phyloP scores from a whole-genome alignment of 2,888 invertebrate species.

The Acanthosoma haemorrhoidale region DNA sequence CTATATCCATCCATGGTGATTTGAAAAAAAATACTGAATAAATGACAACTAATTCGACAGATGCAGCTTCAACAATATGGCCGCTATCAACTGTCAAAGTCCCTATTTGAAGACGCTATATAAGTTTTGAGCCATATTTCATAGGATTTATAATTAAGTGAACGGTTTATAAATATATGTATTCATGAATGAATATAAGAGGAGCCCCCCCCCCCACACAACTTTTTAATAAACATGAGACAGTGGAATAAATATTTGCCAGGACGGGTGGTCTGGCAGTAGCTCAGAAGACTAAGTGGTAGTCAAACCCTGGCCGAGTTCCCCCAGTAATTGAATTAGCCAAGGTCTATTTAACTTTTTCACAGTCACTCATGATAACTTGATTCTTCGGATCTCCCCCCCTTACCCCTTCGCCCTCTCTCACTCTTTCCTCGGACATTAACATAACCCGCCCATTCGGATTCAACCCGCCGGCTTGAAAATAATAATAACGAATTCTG shows the following conservation, averaged over 20 bases:
- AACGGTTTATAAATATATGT: background rate
- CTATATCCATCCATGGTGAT: too few relatives aligned
- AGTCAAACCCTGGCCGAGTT: background rate
- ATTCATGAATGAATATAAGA: background rate
- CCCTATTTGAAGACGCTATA: too few relatives aligned
- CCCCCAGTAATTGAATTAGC: slow-evolving; percentile 23
- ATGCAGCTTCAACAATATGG: too few relatives aligned
- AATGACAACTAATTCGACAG: too few relatives aligned
- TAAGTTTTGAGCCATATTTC: background rate
- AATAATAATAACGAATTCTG: slow-evolving; percentile 25
- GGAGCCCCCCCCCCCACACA: too few relatives aligned
- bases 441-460: slow-evolving; percentile 21
- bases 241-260: background rate
- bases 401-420: background rate
- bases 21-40: too few relatives aligned
- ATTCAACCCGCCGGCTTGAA: slow-evolving; percentile 10
- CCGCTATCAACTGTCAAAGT: too few relatives aligned
- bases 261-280: background rate
- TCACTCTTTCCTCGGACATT: background rate
- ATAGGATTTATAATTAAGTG: slow-evolving; percentile 6
- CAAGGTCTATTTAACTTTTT: slow-evolving; percentile 27
- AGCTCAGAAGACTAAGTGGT: too few relatives aligned
- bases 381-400: slow-evolving; percentile 7
- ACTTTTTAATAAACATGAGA: slow-evolving; percentile 12
- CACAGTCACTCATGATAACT: slow-evolving; percentile 24